Base-by-base conservation (phyloP, 1,140 invertebrate genomes). In the Caerostris darwini region DNA sequence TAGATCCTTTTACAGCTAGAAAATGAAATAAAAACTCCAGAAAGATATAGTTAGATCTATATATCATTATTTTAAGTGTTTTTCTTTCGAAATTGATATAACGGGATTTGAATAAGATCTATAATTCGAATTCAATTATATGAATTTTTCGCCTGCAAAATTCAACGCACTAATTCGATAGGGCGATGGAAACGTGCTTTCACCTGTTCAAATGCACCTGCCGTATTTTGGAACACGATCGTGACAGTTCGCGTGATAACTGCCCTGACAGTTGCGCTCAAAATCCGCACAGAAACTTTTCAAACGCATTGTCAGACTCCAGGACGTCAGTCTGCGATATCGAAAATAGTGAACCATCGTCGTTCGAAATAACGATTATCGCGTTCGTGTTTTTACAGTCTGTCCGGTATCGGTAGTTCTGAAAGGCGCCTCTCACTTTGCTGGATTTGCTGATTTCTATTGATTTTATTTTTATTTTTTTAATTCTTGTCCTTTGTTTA, bases 131-230 rank as follows among this genome's bases (percentile, higher is more conserved):
- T 64, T 64, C 61, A 64, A 14, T 64, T 64, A 64, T 12, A 64
- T 12, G 12, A 64, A 64, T 64, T 14, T 14, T 64, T 64, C 10
- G 12, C 17, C 17, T 64, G 17, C 61, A 64, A 64, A 64, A 64
- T 17, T 14, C 12, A 14, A 17, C 1, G 61, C 17, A 3, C 8
- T 14, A 12, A 5, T 77, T 3, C 71, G 5, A 7, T 50, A 5
- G 53, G 12, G 71, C 8, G 5, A 1, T 53, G 8, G 71, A 53
- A 53, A 5, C 1, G 12, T 7, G 71, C 34, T 77, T 77, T 50
- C 71, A 77, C 71, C 71, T 77, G 71, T 77, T 77, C 71, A 77
- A 77, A 77, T 12, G 71, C 71, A 77, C 71, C 71, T 77, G 71
- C 71, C 71, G 19, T 50, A 10, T 50, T 77, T 77, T 77, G 10